Base-by-base conservation (phyloP, 2,888 invertebrate genomes). In the Ormyrus pomaceus region DNA sequence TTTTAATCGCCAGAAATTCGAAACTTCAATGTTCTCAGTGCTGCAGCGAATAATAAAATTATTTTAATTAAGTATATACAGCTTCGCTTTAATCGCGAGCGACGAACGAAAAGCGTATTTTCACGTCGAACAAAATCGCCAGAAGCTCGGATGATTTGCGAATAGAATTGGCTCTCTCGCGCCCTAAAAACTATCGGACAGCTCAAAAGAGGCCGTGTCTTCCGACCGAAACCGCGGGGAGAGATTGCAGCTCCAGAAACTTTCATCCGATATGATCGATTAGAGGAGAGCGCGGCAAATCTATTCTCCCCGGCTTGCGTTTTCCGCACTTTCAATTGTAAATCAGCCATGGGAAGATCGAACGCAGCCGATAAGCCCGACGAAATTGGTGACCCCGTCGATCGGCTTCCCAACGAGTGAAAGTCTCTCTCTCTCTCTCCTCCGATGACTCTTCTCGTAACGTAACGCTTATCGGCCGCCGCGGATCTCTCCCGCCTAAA, bases 241-340 rank as follows among this genome's bases (percentile, higher is more conserved):
- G 19, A 19, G 19, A 19, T 19, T 19, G 0, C 19, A 19, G 19
- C 19, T 19, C 19, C 19, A 19, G 19, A 19, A 45, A 55, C 45
- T 59, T 66, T 75, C 59, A 59, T 66, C 46, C 13, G n/a, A 58
- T 74, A 72, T 46, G 66, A 61, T 68, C 59, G 48, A 73, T 73
- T 9, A 56, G 11, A 11, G 66, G 46, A 19, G n/a, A 11, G 45
- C 11, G 45, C 48, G 19, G 8, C 11, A 78, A 72, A 72, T 78
- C 13, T 11, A 78, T 65, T 69, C 55, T n/a, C 48, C 11, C 50
- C 53, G 46, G 46, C n/a, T 50, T 10, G 0, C 34, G n/a, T 70
- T 70, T 58, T 72, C 19, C 19, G 46, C 61, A 70, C 74, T 79
- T 79, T 79, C 79, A 68, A 79, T 79, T 51, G 70, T 79, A 79